Evolutionary conservation across 2,113 vertebrate species (phyloP), one percentile per base, ranked within the genome.

Genomic region (Apeltes quadracus): DNA sequence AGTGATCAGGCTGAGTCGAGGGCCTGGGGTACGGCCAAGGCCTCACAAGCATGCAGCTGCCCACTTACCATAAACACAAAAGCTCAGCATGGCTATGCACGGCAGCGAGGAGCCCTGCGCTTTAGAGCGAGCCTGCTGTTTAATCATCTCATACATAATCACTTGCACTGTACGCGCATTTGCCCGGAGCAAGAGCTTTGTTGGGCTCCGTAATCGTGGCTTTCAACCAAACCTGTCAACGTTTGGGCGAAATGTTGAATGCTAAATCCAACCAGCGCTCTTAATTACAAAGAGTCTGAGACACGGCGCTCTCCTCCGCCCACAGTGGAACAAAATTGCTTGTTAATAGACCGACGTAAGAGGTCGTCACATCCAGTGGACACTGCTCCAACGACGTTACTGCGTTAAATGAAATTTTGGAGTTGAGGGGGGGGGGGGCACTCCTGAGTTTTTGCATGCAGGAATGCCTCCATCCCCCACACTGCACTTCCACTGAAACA

Each of bases 51-150:
- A 88, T 86, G 87, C 91, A 94, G 93, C 92, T 93, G 93, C 91
- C 92, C 92, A 87, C 88, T 94, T 93, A 93, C 86, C 93, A 93
- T 93, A 94, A 91, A 93, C 89, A 93, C 93, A 93, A 92, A 93
- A 73, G 82, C 88, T 83, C 90, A 89, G 91, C 88, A 79, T 89
- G 90, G 84, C 89, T 76, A 88, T 84, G 87, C 85, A 91, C 82
- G 84, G 85, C 81, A 79, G 86, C 89, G 84, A 88, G 79, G 86
- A 87, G 85, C 81, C 88, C 89, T 86, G 72, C 81, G 67, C 6
- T 34, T 85, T 84, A 79, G 84, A 90, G 83, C 79, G 70, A 72
- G 85, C 87, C 87, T 82, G 89, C 82, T 89, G 87, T 89, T 93
- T 90, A 91, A 91, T 91, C 90, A 90, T 89, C 80, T 87, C 87